Base-by-base conservation (phyloP, 2,797 vertebrate species). In the Falco columbarius region DNA sequence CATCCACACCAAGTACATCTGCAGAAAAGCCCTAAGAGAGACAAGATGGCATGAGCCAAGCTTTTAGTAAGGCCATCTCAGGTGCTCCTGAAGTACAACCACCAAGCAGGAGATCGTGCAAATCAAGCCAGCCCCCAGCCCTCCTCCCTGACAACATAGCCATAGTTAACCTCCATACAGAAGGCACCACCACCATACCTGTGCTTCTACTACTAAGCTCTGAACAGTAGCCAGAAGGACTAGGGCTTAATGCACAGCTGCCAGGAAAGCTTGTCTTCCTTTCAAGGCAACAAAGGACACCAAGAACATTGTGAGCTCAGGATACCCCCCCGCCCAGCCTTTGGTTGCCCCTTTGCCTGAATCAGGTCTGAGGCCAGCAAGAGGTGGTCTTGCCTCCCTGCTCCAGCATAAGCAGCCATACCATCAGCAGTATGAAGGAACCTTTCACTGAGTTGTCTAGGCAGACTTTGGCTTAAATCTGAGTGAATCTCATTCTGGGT, bases 241-340 rank as follows among this genome's bases (percentile, higher is more conserved):
- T 29, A 74, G 12, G 17, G 36, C 30, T 56, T 32, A 40, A 40
- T 6, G 2, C 21, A 40, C 49, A 56, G 47, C n/a, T 52, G 19
- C 23, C 20, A 8, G 20, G 7, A 68, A 84, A 93, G 20, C 24
- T 23, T 5, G 1, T 22, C 23, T 13, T 72, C 32, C 26, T 62
- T 54, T 76, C 40, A 32, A 61, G 52, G 32, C 15, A n/a, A 21
- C 1, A 19, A 44, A 73, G 19, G 19, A 19, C 11, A 16, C 14
- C 2, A 5, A 51, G 32, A 74, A 56, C 19, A 49, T 0, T 0
- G 12, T 7, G 10, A 79, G 65, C 11, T 77, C 38, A 58, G 38
- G 6, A 90, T 12, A 40, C 13, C 32, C 29, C 9, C 9, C 12
- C 7, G 3, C 26, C 51, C 10, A 24, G 44, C 20, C 30, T 75